Evolutionary conservation across 2,888 invertebrate genomes (phyloP), one percentile per base, ranked within the genome.

Genomic region (Arrhopalites spinosus): DNA sequence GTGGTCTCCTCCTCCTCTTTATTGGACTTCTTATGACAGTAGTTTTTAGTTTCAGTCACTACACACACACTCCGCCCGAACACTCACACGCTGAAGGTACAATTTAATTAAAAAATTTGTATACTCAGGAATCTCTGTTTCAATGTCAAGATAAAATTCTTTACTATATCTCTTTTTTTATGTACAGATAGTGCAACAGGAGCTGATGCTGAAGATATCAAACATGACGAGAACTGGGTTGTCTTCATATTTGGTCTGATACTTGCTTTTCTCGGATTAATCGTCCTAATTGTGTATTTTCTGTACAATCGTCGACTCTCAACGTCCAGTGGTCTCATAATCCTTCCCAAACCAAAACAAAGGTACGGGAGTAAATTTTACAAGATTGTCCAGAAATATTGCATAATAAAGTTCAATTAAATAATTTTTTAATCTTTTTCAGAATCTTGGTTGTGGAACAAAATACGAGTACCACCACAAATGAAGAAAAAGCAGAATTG

Each of bases 401-500:
- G n/a, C n/a, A n/a, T n/a, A n/a, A n/a, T n/a, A n/a, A n/a, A n/a
- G n/a, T n/a, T n/a, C n/a, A n/a, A n/a, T n/a, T n/a, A n/a, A n/a
- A n/a, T n/a, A n/a, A n/a, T n/a, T n/a, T n/a, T n/a, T n/a, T n/a
- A n/a, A n/a, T n/a, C n/a, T n/a, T n/a, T n/a, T 15, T 20, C n/a
- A 13, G 66, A 36, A 43, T 66, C n/a, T n/a, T 66, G 43, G 66
- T 66, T 36, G 66, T 66, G 20, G 66, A 66, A 63, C 63, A 63
- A 36, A 43, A 66, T 43, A 66, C 36, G 20, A 66, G n/a, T 36
- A 66, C 66, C 1, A 43, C 66, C 2, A 66, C 36, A 11, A 66
- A n/a, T 43, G 66, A 66, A 66, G 66, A 66, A 36, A 66, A 66
- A 43, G 66, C 66, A 20, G 66, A 66, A 20, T 43, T 66, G 66